Base-by-base conservation (phyloP, 1,140 invertebrate genomes). In the Cyrtorhinus lividipennis region DNA sequence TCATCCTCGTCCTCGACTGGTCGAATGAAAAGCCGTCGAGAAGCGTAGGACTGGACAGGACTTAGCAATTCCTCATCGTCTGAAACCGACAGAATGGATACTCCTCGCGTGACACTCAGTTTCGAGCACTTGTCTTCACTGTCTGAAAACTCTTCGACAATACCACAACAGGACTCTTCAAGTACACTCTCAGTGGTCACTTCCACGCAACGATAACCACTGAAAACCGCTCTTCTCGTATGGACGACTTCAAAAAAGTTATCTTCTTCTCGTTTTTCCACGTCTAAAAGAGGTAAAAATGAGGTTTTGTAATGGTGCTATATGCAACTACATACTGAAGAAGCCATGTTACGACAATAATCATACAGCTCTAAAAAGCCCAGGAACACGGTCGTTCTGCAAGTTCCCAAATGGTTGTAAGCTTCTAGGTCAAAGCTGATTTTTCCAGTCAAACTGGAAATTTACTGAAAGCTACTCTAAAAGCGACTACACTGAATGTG, bases 41-140 rank as follows among this genome's bases (percentile, higher is more conserved):
- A n/a, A n/a, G n/a, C n/a, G n/a, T n/a, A n/a, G n/a, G n/a, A n/a
- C 20, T 53, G 12, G 48, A 15, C 20, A 22, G 48, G 20, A 53
- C 3, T 5, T 2, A 24, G 5, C 15, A 59, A 3, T 45, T 62
- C 76, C 26, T 83, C 82, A 64, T 84, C 82, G 69, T 84, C 82
- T 0, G 81, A 82, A 12, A 82, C 72, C 0, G 82, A 83, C 23
- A 80, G 76, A 2, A 85, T 83, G 0, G 82, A 84, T 18, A 84
- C 71, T 2, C 78, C 78, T 66, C 80, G 75, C 68, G 77, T 79
- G 0, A 75, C 69, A 15, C 66, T 66, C 15, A 77, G 67, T 66
- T 71, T 77, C 22, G 68, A 53, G 56, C 30, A 48, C 57, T 58
- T 61, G 24, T 73, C 68, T 66, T 72, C 63, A 46, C 30, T 64